Evolutionary conservation across 1,140 invertebrate species (phyloP).

Genomic region (Drosophila athabasca): DNA sequence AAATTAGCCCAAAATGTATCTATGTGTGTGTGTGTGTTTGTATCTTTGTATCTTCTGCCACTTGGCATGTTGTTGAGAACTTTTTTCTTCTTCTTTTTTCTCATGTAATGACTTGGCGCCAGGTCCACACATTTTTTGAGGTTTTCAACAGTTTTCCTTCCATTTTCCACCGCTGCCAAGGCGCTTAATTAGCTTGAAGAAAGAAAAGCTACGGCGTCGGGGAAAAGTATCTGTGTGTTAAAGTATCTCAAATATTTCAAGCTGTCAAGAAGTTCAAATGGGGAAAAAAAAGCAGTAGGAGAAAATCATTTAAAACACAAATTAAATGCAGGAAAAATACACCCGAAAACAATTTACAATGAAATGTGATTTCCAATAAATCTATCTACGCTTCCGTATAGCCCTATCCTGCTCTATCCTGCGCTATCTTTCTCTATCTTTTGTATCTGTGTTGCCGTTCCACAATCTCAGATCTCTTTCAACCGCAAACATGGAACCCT

Average conservation of each 20-base stretch:
- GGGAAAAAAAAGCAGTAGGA: background rate
- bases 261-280: slow-evolving; percentile 44
- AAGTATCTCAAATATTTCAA: slow-evolving; percentile 63
- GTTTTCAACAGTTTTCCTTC: slow-evolving; percentile 21
- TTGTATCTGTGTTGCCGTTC: too few relatives aligned
- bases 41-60: slow-evolving; percentile 20
- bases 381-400: background rate
- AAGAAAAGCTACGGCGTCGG: slow-evolving; percentile 14
- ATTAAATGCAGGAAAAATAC: background rate
- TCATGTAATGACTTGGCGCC: slow-evolving; percentile 35
- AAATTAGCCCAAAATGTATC: slow-evolving; percentile 41
- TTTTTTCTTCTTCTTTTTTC: slow-evolving; percentile 9
- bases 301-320: background rate
- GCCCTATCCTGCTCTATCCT: background rate
- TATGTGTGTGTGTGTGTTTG: background rate
- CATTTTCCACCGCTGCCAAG: slow-evolving; percentile 19
- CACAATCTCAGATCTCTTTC: slow-evolving; percentile 22
- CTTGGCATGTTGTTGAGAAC: slow-evolving; percentile 62
- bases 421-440: background rate
- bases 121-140: slow-evolving; percentile 27
- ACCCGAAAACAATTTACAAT: background rate
- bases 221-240: slow-evolving; percentile 33
- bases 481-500: slow-evolving; percentile 26
- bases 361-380: slow-evolving; percentile 2
- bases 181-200: slow-evolving; percentile 51